Base-by-base conservation (phyloP, 2,113 vertebrate genomes). In the Stegostoma tigrinum region DNA sequence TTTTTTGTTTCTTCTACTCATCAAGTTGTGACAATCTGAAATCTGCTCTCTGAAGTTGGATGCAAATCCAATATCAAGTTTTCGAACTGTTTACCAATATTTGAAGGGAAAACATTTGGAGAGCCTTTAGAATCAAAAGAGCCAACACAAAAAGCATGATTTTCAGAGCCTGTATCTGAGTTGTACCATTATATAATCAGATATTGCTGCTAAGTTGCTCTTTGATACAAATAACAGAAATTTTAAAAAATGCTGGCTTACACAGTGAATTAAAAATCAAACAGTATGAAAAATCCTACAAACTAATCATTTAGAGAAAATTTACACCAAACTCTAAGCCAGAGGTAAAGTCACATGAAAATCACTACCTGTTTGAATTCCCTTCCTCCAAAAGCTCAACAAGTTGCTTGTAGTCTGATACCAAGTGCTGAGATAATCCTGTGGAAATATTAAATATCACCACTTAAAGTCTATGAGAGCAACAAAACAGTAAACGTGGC, bases 381-480 rank as follows among this genome's bases (percentile, higher is more conserved):
- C 99, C 99, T 97, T 98, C 98, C 96, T 99, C 98, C 96, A 99
- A 97, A 96, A 99, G 98, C 96, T 98, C 97, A 96, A 99, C 97
- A 91, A 99, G 98, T 98, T 99, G 98, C 96, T 98, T 98, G 97
- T 98, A 98, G 98, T 98, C 98, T 48, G 98, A 98, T 96, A 99
- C 99, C 96, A 98, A 97, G 96, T 99, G 99, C 96, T 99, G 98
- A 23, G 99, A 99, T 96, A 99, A 97, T 96, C 99, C 99, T 99
- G 97, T 70, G 96, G 96, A 52, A 96, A 97, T 97, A 96, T 80
- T 96, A 95, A 95, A 96, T 45, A 96, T 94, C 48, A 96, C 68
- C 78, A 96, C 61, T 95, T 70, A 95, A 95, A 86, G 27, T 93
- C 96, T 96, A 96, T 52, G 45, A 48, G 24, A 72, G 72, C 30